Evolutionary conservation across 2,888 invertebrate species (phyloP).

Genomic region (Tetropium fuscum): DNA sequence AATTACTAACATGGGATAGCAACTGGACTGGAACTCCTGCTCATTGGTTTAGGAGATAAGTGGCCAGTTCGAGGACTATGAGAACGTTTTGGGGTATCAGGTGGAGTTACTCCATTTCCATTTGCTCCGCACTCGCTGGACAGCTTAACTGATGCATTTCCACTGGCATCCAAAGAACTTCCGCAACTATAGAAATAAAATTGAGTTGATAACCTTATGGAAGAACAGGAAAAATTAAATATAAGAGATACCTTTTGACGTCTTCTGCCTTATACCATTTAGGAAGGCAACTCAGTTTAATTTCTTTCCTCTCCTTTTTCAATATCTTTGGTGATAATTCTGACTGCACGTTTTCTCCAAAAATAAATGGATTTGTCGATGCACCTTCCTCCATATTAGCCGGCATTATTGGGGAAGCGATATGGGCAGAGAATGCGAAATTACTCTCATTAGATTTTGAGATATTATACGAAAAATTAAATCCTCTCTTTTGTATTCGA

Average conservation of each 20-base stretch:
- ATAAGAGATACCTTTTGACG: constrained; percentile 56
- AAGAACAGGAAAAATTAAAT: background rate
- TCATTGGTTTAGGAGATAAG: constrained; percentile 67
- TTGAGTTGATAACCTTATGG: background rate
- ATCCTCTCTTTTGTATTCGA: constrained; percentile 66
- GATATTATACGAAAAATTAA: constrained; percentile 69
- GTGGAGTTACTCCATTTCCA: constrained; percentile 81
- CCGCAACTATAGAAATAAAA: constrained; percentile 38
- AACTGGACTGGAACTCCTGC: constrained; percentile 72
- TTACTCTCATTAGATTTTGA: constrained; percentile 41
- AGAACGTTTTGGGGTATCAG: constrained; percentile 73
- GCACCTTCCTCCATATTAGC: constrained; percentile 41
- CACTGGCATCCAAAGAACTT: constrained; percentile 61
- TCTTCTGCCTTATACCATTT: constrained; percentile 72
- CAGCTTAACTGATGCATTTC: constrained; percentile 66
- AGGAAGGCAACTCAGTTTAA: constrained; percentile 68
- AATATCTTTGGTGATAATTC: constrained; percentile 62
- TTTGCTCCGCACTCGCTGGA: constrained; percentile 71
- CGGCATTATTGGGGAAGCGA: constrained; percentile 35
- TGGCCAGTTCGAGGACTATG: constrained; percentile 68
- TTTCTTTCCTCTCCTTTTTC: constrained; percentile 61
- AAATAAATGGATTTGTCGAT: constrained; percentile 65
- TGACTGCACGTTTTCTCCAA: constrained; percentile 59
- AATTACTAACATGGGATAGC: constrained; percentile 69
- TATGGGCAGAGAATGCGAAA: constrained; percentile 43